Percentiles rank a stretch among this genome's conserved stretches.
These are phyloP conservation scores for Calcarius lapponicus DNA, from an alignment of 2,797 vertebrate species.

Conservation along the genomic window DNA sequence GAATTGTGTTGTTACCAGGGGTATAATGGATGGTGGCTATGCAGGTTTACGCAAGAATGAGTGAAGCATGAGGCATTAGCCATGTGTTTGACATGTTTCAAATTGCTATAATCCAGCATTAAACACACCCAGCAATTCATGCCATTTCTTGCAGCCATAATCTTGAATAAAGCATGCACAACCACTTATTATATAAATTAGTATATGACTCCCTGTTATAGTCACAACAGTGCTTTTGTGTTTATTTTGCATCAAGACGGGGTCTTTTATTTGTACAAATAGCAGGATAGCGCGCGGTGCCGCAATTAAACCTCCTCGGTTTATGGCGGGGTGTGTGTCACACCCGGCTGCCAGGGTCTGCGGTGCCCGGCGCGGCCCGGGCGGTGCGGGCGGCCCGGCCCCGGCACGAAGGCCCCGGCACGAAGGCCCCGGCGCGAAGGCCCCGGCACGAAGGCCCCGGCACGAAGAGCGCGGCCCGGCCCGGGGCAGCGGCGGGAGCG, in stretches of 20 bases:
- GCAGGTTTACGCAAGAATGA: conserved; percentile 88
- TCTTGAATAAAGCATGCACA: conserved; percentile 90
- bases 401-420: not conserved
- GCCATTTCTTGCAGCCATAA: conserved; percentile 91
- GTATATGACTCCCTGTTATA: conserved; percentile 87
- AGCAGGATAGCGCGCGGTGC: conserved; percentile 77
- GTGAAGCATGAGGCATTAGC: conserved; percentile 88
- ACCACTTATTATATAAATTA: conserved; percentile 91
- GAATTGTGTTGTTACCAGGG: conserved; percentile 88
- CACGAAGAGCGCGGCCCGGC: too few species aligned
- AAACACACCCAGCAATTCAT: conserved; percentile 90
- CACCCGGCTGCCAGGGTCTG: conserved; percentile 43
- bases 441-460: too few species aligned
- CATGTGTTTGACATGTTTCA: conserved; percentile 92
- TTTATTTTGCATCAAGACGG: conserved; percentile 84
- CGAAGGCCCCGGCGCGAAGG: not conserved
- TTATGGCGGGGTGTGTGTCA: conserved; percentile 64
- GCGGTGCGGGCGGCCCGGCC: not conserved
- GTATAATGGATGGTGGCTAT: conserved; percentile 88
- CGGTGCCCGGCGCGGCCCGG: not conserved
- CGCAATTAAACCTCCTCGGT: conserved; percentile 75
- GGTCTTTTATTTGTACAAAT: conserved; percentile 84
- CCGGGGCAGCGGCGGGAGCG: not conserved
- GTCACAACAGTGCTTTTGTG: conserved; percentile 85
- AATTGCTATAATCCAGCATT: conserved; percentile 92